Conservation (phyloP, 2,797 vertebrate species). For the Aplochiton taeniatus region DNA sequence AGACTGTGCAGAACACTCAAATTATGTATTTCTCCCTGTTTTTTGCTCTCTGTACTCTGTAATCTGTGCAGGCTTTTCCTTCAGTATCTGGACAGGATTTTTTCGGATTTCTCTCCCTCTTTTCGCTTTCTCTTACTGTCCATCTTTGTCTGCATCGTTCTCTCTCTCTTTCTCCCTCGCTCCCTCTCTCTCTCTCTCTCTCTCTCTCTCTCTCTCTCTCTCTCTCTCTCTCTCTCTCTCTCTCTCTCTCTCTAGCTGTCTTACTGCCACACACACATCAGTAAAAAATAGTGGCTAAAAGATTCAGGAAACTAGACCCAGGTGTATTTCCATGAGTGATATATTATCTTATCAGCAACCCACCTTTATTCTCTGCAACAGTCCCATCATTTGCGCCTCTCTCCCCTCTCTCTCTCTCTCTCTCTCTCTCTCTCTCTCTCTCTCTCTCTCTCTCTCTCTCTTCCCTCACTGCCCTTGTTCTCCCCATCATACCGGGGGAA, state of each 20-base stretch:
- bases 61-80: too few relatives aligned
- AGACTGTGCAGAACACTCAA: too few relatives aligned
- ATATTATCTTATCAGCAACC: neutral
- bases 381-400: neutral
- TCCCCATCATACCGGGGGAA: neutral
- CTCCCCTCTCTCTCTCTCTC: neutral
- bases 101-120: too few relatives aligned
- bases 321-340: conserved; percentile 30
- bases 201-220: too few relatives aligned
- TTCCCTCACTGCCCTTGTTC: neutral
- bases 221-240: neutral
- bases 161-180: too few relatives aligned
- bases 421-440: neutral
- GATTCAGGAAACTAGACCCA: conserved; percentile 29
- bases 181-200: too few relatives aligned
- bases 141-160: too few relatives aligned
- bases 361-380: neutral
- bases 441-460: neutral
- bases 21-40: too few relatives aligned
- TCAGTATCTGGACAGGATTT: too few relatives aligned
- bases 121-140: too few relatives aligned
- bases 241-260: neutral
- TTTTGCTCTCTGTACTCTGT: too few relatives aligned
- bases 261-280: neutral
- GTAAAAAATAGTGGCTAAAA: neutral